Conservation (phyloP, 2,797 vertebrate species). For the Hybognathus amarus region DNA sequence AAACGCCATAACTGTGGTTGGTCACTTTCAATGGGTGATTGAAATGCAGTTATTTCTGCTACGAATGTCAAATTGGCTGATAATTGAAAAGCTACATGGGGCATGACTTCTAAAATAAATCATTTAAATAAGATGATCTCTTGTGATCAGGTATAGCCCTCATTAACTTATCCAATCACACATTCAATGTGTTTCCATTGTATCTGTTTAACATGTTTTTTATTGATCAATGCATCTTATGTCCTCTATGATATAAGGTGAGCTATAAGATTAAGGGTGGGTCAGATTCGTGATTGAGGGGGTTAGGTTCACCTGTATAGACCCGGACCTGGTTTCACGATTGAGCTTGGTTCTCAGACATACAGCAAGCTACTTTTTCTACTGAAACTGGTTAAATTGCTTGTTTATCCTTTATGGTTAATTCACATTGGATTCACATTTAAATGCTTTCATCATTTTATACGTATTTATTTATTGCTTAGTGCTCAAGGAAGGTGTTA, state of each 20-base stretch:
- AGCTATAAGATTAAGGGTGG: background rate
- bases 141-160: too few species aligned
- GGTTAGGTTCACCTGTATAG: background rate
- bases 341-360: background rate
- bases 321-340: background rate
- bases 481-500: background rate
- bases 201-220: background rate
- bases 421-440: background rate
- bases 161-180: background rate
- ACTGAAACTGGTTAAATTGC: background rate
- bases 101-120: background rate
- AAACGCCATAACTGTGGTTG: slow-evolving; percentile 46
- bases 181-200: background rate
- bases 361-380: background rate
- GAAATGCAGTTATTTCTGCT: background rate
- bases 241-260: background rate
- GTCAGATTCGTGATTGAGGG: too few species aligned
- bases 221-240: background rate
- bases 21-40: slow-evolving; percentile 5
- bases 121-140: background rate
- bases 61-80: background rate
- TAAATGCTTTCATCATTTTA: background rate
- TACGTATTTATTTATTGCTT: background rate
- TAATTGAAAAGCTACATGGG: background rate
- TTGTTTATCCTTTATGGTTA: background rate